A percentile compares a stretch with the other conserved stretches of the same genome.
Conservation (phyloP, 2,888 invertebrate genomes). For the Drosophila fungiperda region DNA sequence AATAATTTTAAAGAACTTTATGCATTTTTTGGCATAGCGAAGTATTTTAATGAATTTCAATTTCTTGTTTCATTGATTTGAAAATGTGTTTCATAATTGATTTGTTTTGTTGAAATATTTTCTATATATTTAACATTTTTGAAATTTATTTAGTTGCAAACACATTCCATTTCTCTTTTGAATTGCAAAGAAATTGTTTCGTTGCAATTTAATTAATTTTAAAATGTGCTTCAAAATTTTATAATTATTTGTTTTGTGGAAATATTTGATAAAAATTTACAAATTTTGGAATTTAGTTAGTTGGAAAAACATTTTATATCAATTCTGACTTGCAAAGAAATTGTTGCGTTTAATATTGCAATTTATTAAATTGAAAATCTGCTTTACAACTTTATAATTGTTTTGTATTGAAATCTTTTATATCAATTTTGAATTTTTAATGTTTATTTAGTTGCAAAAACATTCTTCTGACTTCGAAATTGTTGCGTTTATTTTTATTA, state of each 20-base stretch:
- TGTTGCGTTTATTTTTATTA: background rate
- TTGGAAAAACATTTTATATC: background rate
- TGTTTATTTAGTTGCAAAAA: background rate
- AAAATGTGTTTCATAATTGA: background rate
- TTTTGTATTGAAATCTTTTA: no score
- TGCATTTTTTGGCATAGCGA: background rate
- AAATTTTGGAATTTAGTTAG: background rate
- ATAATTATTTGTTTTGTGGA: background rate
- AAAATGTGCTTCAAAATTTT: background rate
- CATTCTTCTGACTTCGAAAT: background rate
- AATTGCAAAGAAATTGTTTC: background rate
- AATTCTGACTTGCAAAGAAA: background rate
- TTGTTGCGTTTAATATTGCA: no score
- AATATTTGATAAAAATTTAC: background rate
- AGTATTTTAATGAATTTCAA: slow-evolving; percentile 1
- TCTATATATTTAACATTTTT: background rate
- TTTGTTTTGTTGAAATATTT: background rate
- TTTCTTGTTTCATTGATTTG: background rate
- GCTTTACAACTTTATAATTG: background rate
- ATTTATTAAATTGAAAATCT: slow-evolving; percentile 1
- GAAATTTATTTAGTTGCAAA: background rate
- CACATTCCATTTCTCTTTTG: background rate
- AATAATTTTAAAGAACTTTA: slow-evolving; percentile 8
- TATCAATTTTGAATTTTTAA: background rate
- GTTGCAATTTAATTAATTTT: background rate